Evolutionary conservation across 2,113 vertebrate species (phyloP).

Genomic region (Callipepla californica): DNA sequence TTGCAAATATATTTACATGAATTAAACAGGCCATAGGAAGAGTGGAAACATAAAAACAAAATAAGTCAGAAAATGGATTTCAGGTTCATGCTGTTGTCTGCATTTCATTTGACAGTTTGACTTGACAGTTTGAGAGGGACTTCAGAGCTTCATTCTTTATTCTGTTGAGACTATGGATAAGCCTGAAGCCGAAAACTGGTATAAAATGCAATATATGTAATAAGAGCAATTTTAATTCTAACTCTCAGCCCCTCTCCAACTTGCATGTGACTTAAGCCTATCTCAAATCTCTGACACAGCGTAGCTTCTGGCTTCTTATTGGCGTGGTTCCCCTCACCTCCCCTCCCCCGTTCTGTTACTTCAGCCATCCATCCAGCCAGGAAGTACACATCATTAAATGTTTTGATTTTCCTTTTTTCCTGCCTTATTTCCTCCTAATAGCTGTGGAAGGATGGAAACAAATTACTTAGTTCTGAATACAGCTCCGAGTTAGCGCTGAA

Average conservation of each 20-base stretch:
- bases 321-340: background rate
- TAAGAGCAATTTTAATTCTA: constrained; percentile 66
- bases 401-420: constrained; percentile 4
- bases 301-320: constrained; percentile 60
- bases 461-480: background rate
- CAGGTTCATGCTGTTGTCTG: constrained; percentile 75
- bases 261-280: constrained; percentile 76
- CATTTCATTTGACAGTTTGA: constrained; percentile 95
- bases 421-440: constrained; percentile 36
- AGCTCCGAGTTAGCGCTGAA: background rate
- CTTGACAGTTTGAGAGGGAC: constrained; percentile 86
- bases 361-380: constrained; percentile 43
- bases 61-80: constrained; percentile 8
- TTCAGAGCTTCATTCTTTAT: constrained; percentile 81
- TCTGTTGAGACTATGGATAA: constrained; percentile 86
- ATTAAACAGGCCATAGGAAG: background rate
- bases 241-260: constrained; percentile 64
- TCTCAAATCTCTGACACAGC: constrained; percentile 56
- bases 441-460: constrained; percentile 7
- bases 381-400: background rate
- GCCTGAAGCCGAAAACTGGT: constrained; percentile 86
- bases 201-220: constrained; percentile 65
- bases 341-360: constrained; percentile 25
- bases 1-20: background rate
- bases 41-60: background rate